phyloP scores from a whole-genome alignment of 2,888 invertebrate species.

The Artemia sinica region DNA sequence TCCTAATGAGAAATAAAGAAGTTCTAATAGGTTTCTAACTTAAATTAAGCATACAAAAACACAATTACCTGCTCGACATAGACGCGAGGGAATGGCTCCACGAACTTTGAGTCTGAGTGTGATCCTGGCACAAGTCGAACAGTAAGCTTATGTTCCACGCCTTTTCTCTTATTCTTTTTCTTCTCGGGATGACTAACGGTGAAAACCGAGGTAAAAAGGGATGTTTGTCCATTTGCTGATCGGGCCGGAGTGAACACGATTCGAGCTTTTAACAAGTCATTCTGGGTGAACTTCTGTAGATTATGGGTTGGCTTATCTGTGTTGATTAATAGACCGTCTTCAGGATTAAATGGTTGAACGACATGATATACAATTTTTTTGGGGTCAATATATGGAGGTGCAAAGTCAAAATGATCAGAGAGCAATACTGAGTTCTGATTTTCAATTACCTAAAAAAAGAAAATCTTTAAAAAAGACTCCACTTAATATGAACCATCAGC shows the following conservation, averaged over 20 bases:
- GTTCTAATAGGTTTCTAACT: no score
- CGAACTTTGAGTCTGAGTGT: conserved; percentile 2
- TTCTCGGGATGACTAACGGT: conserved; percentile 13
- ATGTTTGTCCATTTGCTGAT: neutral
- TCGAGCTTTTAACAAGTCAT: conserved; percentile 10
- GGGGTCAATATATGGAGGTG: neutral
- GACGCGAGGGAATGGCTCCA: conserved; percentile 4
- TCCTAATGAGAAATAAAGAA: no score
- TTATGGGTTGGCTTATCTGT: neutral
- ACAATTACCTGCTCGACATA: neutral
- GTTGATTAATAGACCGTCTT: conserved; percentile 1
- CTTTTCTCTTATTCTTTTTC: conserved; percentile 8
- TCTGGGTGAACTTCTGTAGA: conserved; percentile 10
- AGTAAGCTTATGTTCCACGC: conserved; percentile 5
- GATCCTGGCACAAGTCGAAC: conserved; percentile 1
- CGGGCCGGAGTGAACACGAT: conserved; percentile 4
- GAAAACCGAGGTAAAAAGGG: neutral
- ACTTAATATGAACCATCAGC: no score
- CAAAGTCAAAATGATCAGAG: conserved; percentile 11
- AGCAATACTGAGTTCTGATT: conserved; percentile 1
- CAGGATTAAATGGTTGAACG: neutral
- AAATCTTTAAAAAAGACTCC: no score
- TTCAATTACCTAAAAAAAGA: neutral
- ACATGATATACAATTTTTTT: neutral
- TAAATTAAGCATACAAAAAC: no score